These are phyloP conservation scores for Rotaria macrura DNA, from an alignment of 2,888 invertebrate species.

Conservation along the genomic window DNA sequence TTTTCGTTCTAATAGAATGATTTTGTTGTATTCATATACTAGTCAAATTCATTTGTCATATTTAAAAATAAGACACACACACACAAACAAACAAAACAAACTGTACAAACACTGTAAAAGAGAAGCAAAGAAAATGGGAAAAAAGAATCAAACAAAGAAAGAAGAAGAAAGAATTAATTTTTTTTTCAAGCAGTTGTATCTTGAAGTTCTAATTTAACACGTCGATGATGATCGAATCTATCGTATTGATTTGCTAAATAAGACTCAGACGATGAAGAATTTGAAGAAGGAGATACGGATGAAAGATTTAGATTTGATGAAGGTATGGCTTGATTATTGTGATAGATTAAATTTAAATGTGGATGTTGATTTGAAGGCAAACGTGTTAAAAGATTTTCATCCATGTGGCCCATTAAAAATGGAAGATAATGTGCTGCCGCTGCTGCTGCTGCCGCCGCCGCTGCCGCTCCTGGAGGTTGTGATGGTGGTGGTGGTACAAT, in stretches of 20 bases:
- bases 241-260: neutral
- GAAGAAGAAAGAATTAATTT: too few species aligned
- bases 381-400: constrained; percentile 1
- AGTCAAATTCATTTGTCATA: neutral
- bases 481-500: neutral
- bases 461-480: too few species aligned
- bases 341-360: neutral
- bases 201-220: neutral
- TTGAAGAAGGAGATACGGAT: neutral
- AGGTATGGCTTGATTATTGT: neutral
- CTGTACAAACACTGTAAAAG: neutral
- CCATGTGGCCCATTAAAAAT: constrained; percentile 4
- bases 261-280: neutral
- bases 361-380: neutral
- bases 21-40: neutral
- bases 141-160: too few species aligned
- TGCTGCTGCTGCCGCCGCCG: too few species aligned
- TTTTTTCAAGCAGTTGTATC: neutral
- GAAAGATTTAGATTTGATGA: neutral
- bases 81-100: neutral
- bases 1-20: constrained; percentile 3
- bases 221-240: neutral
- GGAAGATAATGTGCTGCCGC: neutral
- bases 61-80: neutral
- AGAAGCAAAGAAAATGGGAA: neutral